A percentile compares a stretch with the other conserved stretches of the same genome.
Evolutionary conservation across 2,888 invertebrate genomes (phyloP).

Genomic region (Lypha dubia): DNA sequence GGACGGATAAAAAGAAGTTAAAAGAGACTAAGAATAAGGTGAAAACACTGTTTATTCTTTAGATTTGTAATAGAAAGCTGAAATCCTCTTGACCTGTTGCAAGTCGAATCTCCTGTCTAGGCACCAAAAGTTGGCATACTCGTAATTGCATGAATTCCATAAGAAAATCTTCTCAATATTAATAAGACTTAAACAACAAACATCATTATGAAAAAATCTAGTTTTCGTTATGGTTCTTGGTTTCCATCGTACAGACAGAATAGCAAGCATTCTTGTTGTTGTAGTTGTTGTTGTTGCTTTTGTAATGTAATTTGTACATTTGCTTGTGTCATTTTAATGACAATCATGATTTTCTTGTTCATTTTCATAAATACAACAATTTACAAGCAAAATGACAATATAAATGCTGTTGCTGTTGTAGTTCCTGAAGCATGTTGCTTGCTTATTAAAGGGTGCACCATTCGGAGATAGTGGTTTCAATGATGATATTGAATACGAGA

Average conservation of each 20-base stretch:
- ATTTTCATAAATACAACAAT: constrained; percentile 80
- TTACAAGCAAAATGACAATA: constrained; percentile 71
- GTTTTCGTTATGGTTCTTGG: constrained; percentile 36
- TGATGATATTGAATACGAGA: too few species aligned
- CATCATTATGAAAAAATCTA: constrained; percentile 22
- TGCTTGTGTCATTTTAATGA: constrained; percentile 72
- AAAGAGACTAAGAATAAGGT: too few species aligned
- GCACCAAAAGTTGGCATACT: constrained; percentile 21
- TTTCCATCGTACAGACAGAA: constrained; percentile 15
- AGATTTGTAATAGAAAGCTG: too few species aligned
- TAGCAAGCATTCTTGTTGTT: constrained; percentile 8
- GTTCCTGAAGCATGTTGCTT: constrained; percentile 41
- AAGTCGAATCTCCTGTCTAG: neutral
- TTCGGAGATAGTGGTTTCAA: neutral
- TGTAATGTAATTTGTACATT: constrained; percentile 72
- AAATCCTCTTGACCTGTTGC: too few species aligned
- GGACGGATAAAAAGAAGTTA: too few species aligned
- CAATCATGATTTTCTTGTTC: constrained; percentile 74
- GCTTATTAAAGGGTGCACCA: constrained; percentile 7
- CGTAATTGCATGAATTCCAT: constrained; percentile 24
- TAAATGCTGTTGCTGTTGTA: constrained; percentile 49
- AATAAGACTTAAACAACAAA: constrained; percentile 2
- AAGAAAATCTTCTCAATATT: constrained; percentile 11
- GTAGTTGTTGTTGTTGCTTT: constrained; percentile 41
- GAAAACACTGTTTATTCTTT: too few species aligned